Conservation (phyloP, 2,113 vertebrate species). For the Capreolus pygargus region DNA sequence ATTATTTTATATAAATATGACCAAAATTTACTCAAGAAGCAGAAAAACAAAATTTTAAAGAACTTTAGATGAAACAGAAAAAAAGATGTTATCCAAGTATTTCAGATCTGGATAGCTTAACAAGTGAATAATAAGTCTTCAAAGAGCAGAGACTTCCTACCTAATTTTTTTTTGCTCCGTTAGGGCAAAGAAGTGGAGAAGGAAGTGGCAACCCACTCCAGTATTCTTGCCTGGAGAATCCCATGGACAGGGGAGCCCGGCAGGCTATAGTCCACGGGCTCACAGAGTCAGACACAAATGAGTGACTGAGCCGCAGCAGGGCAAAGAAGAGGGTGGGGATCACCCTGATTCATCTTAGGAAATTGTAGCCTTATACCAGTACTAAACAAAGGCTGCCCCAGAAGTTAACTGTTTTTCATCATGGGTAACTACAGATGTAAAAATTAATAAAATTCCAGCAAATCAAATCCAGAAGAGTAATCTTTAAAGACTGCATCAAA, state of each 20-base stretch:
- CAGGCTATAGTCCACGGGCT: fast-evolving
- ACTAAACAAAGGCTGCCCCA: not conserved
- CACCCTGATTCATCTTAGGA: not conserved
- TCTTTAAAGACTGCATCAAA: not conserved
- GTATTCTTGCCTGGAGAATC: not conserved
- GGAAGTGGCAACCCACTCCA: not conserved
- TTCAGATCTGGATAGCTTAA: not conserved
- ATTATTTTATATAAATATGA: not conserved
- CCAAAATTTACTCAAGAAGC: not conserved
- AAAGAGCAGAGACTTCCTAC: not conserved
- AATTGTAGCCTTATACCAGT: not conserved
- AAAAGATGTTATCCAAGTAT: not conserved
- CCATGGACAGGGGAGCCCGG: not conserved
- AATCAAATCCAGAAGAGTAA: not conserved
- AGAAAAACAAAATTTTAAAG: not conserved
- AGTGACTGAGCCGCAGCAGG: not conserved
- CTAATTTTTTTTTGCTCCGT: not conserved
- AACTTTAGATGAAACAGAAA: not conserved
- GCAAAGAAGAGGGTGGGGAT: not conserved
- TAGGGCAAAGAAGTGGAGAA: not conserved
- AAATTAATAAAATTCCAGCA: not conserved
- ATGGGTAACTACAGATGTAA: not conserved
- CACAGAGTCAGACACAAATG: not conserved
- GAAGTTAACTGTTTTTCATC: not conserved
- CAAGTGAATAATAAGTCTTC: not conserved